Evolutionary conservation across 2,888 invertebrate species (phyloP).

Genomic region (Thymelicus lineola): DNA sequence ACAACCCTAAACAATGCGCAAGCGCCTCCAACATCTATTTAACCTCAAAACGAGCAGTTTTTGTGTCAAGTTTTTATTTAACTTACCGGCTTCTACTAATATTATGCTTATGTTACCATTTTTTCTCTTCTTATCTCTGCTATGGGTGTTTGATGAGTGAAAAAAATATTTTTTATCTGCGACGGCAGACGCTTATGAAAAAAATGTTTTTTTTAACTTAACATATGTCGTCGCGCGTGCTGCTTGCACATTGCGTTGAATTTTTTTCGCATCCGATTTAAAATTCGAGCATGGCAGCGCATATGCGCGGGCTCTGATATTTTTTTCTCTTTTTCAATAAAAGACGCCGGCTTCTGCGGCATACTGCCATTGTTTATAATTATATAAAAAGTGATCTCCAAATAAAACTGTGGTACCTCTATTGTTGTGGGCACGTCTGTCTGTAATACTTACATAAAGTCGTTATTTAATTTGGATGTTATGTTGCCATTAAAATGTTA

Average conservation of each 20-base stretch:
- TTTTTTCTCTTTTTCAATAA: slow-evolving; percentile 61
- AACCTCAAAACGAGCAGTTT: slow-evolving; percentile 76
- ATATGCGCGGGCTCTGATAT: slow-evolving; percentile 70
- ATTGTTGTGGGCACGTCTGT: slow-evolving; percentile 45
- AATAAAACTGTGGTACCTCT: slow-evolving; percentile 43
- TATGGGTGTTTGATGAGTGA: slow-evolving; percentile 72
- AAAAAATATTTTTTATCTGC: slow-evolving; percentile 46
- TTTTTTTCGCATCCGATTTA: slow-evolving; percentile 84
- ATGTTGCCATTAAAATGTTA: not conserved
- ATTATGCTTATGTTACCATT: slow-evolving; percentile 82
- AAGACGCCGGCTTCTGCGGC: slow-evolving; percentile 57
- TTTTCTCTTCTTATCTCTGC: slow-evolving; percentile 73
- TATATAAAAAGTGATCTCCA: slow-evolving; percentile 50
- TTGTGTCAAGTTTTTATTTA: slow-evolving; percentile 71
- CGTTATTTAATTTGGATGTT: slow-evolving; percentile 23
- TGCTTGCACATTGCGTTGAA: slow-evolving; percentile 74
- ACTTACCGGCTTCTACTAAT: slow-evolving; percentile 71
- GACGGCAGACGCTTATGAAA: slow-evolving; percentile 51
- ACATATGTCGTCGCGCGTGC: slow-evolving; percentile 81
- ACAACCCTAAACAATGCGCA: slow-evolving; percentile 51
- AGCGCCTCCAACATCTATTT: slow-evolving; percentile 68
- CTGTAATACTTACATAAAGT: slow-evolving; percentile 26
- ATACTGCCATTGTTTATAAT: slow-evolving; percentile 48
- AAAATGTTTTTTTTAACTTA: slow-evolving; percentile 66
- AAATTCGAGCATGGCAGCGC: slow-evolving; percentile 76